These are phyloP conservation scores for Scelioninae gen. 1 DNA, from an alignment of 2,888 invertebrate species.

Conservation along the genomic window DNA sequence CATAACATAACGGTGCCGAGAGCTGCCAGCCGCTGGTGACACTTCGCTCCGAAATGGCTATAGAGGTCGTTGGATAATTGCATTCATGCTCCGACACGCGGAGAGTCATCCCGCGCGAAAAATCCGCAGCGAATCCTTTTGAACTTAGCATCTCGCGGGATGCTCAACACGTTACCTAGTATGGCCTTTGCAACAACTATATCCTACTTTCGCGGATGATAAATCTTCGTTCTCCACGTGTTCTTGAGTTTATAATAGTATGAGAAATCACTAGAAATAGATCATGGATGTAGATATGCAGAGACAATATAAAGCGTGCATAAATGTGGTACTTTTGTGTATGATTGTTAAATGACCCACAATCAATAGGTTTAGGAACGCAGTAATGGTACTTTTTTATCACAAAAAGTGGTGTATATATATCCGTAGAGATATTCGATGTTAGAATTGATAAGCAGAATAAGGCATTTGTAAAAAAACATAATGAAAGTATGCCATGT, in stretches of 20 bases:
- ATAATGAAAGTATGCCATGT: too few relatives aligned
- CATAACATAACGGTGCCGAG: conserved; percentile 47
- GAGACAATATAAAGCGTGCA: too few relatives aligned
- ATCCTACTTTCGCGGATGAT: conserved; percentile 34
- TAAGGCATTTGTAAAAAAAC: too few relatives aligned
- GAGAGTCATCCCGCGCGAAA: conserved; percentile 20
- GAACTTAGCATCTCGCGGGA: background rate
- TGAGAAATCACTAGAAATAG: background rate
- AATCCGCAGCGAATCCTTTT: background rate
- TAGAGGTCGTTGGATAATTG: conserved; percentile 41
- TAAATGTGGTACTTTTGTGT: too few relatives aligned
- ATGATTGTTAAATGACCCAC: too few relatives aligned
- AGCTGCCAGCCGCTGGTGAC: conserved; percentile 39
- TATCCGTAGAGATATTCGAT: too few relatives aligned
- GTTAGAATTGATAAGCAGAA: too few relatives aligned
- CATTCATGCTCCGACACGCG: conserved; percentile 23
- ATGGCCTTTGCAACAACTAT: conserved; percentile 21
- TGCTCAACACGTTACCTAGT: background rate
- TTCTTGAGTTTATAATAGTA: background rate
- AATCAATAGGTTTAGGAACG: too few relatives aligned
- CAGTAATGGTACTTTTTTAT: too few relatives aligned
- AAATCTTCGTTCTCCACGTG: conserved; percentile 26
- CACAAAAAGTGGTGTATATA: too few relatives aligned
- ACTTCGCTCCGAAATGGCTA: conserved; percentile 37
- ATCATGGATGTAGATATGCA: too few relatives aligned